Evolutionary conservation across 1,140 invertebrate species (phyloP).

Genomic region (Cydia fagiglandana): DNA sequence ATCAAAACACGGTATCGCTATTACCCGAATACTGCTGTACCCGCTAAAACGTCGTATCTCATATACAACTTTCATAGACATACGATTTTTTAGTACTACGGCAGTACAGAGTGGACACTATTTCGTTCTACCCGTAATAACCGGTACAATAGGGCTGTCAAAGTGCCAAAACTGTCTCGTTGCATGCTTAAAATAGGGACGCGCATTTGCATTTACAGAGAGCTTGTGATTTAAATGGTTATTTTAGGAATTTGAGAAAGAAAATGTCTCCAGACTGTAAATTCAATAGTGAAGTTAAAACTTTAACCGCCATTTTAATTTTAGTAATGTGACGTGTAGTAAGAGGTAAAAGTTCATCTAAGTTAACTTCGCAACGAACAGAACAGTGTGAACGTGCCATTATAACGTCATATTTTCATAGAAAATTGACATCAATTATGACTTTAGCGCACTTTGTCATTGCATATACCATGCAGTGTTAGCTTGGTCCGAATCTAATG

Average conservation of each 20-base stretch:
- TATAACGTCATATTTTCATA: too few species aligned
- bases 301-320: background rate
- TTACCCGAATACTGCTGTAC: too few species aligned
- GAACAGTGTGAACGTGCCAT: too few species aligned
- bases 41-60: too few species aligned
- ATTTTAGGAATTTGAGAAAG: background rate
- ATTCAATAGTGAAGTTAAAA: background rate
- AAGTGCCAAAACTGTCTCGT: conserved; percentile 8
- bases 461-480: too few species aligned
- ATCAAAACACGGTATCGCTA: too few species aligned
- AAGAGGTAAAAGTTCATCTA: too few species aligned
- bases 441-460: too few species aligned
- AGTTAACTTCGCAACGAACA: too few species aligned
- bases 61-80: background rate
- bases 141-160: background rate
- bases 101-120: background rate
- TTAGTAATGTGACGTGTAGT: background rate
- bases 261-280: background rate
- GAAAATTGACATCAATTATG: too few species aligned
- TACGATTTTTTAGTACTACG: background rate
- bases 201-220: background rate
- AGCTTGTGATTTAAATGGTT: too few species aligned
- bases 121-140: background rate
- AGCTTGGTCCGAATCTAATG: too few species aligned
- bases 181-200: background rate